phyloP scores from a whole-genome alignment of 2,888 invertebrate genomes.

The Hanleya hanleyi region DNA sequence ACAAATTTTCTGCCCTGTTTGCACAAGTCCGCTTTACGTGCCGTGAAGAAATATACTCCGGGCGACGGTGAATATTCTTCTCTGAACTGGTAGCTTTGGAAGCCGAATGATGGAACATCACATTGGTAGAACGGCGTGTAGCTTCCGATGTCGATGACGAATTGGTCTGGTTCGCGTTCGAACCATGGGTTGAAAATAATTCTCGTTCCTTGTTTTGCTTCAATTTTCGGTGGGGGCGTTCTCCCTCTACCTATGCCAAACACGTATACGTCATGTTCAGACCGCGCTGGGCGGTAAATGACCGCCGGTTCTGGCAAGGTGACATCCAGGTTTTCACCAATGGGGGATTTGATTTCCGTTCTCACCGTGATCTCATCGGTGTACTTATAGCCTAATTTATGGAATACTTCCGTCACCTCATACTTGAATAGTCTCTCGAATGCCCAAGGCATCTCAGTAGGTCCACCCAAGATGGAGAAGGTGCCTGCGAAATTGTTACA shows the following conservation, averaged over 20 bases:
- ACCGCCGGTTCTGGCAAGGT: constrained; percentile 2
- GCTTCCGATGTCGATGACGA: constrained; percentile 30
- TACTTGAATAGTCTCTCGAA: constrained; percentile 29
- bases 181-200: constrained; percentile 19
- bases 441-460: constrained; percentile 29
- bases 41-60: constrained; percentile 33
- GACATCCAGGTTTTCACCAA: neutral
- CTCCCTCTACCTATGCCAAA: neutral
- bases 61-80: constrained; percentile 18
- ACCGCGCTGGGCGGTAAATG: constrained; percentile 2
- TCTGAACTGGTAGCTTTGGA: constrained; percentile 22
- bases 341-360: neutral
- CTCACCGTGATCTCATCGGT: constrained; percentile 16
- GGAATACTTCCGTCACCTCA: constrained; percentile 20
- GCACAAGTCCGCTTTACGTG: constrained; percentile 16
- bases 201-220: constrained; percentile 32
- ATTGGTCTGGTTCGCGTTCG: neutral
- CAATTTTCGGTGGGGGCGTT: constrained; percentile 24
- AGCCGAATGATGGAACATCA: constrained; percentile 34
- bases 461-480: constrained; percentile 21
- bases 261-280: neutral
- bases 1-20: neutral
- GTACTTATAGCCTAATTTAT: neutral
- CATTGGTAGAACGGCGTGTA: constrained; percentile 28
- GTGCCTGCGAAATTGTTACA: constrained; percentile 21